phyloP scores from a whole-genome alignment of 2,888 invertebrate genomes.

The Chaetogeoica ovagalla region DNA sequence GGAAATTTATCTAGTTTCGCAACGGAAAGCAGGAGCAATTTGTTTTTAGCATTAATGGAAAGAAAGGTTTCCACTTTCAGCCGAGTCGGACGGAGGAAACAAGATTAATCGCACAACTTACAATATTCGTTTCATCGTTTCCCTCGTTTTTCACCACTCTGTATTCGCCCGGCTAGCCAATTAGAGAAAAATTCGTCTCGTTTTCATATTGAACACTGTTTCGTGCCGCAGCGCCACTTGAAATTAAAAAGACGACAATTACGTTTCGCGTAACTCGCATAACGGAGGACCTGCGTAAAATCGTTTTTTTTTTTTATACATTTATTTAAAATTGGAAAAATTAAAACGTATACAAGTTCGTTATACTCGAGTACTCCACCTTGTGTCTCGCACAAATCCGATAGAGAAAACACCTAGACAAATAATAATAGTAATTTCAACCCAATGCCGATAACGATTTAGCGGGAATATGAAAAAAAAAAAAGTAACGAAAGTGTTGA shows the following conservation, averaged over 20 bases:
- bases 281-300: too few species aligned
- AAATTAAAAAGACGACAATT: not conserved
- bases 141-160: not conserved
- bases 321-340: too few species aligned
- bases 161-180: not conserved
- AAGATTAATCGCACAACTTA: slow-evolving; percentile 32
- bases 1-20: slow-evolving; percentile 29
- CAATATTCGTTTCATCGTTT: not conserved
- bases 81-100: slow-evolving; percentile 5
- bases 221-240: not conserved
- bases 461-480: too few species aligned
- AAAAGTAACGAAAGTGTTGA: too few species aligned
- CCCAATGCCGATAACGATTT: too few species aligned
- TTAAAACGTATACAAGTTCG: not conserved
- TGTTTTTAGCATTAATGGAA: slow-evolving; percentile 19
- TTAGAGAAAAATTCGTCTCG: slow-evolving; percentile 9
- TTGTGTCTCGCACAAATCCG: too few species aligned
- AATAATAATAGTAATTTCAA: too few species aligned
- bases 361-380: not conserved
- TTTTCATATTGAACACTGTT: not conserved
- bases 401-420: too few species aligned
- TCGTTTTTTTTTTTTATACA: too few species aligned
- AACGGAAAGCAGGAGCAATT: slow-evolving; percentile 17
- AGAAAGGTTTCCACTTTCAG: slow-evolving; percentile 17
- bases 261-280: too few species aligned